Evolutionary conservation across 92 coral and sea anemone species (phyloP).

Genomic region (Hydrozoanthus gracilis): DNA sequence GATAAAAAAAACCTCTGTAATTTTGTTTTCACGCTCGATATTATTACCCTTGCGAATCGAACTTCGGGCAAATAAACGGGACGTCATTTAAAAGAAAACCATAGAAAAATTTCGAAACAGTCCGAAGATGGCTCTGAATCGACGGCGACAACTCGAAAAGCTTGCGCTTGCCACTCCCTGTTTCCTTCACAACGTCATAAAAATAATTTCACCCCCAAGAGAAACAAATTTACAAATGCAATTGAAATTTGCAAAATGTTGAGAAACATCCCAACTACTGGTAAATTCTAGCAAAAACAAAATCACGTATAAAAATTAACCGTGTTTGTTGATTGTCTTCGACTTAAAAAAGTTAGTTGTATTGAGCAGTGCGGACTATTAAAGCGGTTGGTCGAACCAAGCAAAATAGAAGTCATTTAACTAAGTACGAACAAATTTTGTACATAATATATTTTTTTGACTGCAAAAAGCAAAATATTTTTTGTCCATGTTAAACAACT

Average conservation of each 20-base stretch:
- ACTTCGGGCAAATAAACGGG: too few relatives aligned
- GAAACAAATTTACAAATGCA: not conserved
- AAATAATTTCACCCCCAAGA: not conserved
- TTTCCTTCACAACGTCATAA: conserved; percentile 10
- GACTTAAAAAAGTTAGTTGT: not conserved
- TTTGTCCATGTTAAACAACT: too few relatives aligned
- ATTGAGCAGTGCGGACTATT: not conserved
- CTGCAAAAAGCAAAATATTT: too few relatives aligned
- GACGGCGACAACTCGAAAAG: not conserved
- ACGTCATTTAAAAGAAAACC: not conserved
- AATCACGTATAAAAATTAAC: not conserved
- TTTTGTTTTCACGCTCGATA: too few relatives aligned
- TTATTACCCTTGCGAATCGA: too few relatives aligned
- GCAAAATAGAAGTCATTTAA: too few relatives aligned
- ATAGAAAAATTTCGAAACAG: not conserved
- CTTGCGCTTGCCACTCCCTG: not conserved
- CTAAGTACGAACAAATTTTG: too few relatives aligned
- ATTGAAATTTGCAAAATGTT: not conserved
- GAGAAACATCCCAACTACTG: not conserved
- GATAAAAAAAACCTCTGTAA: too few relatives aligned
- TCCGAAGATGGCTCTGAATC: not conserved
- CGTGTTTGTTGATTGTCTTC: not conserved
- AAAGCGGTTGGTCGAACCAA: too few relatives aligned
- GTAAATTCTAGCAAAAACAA: not conserved
- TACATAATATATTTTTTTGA: too few relatives aligned